Conservation (phyloP, 2,113 vertebrate species). For the Saccopteryx bilineata region DNA sequence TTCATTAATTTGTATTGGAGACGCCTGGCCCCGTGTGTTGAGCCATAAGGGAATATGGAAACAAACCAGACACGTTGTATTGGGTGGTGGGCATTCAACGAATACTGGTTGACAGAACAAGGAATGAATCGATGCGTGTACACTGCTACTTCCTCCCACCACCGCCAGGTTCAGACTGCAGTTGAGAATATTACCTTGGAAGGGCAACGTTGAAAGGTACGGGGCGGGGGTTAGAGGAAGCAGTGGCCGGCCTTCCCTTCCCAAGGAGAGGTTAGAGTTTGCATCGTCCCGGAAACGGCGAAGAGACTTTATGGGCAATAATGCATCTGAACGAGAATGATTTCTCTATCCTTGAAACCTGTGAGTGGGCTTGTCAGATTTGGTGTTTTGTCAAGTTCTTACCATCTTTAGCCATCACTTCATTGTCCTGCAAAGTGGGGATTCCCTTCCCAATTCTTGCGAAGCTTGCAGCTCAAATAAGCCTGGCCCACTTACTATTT, state of each 20-base stretch:
- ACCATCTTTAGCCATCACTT: background rate
- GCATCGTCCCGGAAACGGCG: background rate
- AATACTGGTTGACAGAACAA: background rate
- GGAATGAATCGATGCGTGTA: background rate
- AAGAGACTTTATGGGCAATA: background rate
- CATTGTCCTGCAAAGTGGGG: background rate
- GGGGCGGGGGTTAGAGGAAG: background rate
- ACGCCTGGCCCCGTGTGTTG: background rate
- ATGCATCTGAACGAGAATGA: background rate
- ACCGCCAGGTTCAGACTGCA: background rate
- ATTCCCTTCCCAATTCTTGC: background rate
- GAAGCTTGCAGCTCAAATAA: background rate
- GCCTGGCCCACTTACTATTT: background rate
- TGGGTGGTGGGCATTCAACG: background rate
- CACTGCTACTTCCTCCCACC: background rate
- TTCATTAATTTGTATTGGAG: conserved; percentile 5
- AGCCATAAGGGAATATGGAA: conserved; percentile 74
- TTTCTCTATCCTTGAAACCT: background rate
- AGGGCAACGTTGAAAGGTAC: background rate
- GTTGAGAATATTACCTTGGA: background rate
- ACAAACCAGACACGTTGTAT: conserved; percentile 63
- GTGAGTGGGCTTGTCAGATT: background rate
- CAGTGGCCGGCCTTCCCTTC: background rate
- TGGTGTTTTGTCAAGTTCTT: conserved; percentile 33
- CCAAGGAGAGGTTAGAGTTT: background rate